Base-by-base conservation (phyloP, 2,888 invertebrate species). In the Patella ulyssiponensis region DNA sequence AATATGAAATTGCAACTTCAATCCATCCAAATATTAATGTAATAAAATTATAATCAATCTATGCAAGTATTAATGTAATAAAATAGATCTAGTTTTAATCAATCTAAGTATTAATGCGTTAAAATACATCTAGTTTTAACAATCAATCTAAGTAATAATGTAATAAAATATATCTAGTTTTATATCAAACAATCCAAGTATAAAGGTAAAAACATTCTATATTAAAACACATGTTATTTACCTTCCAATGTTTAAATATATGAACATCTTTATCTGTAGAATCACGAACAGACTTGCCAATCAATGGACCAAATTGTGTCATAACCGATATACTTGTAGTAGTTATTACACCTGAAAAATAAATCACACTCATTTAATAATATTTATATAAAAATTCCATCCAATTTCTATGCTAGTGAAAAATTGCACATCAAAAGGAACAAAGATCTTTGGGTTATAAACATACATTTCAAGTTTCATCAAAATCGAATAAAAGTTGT, bases 231-330 rank as follows among this genome's bases (percentile, higher is more conserved):
- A 71, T 20, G 20, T 53, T 33, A 33, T 44, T 74, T 75, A 85
- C 84, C 82, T 83, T 84, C 81, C 84, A 85, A 27, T 69, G 75
- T 77, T 73, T 81, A 74, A 82, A 83, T 44, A 75, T 78, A 33
- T 75, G 71, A n/a, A 82, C 83, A 77, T 82, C 76, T 51, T 74
- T 78, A 5, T 81, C 80, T 33, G 81, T 81, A 74, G 82, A 79
- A 75, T 76, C 80, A 71, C 79, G 54, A 53, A 80, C 77, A 73
- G 81, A 79, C 69, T 80, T 81, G 7, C 87, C 88, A 56, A 85
- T 80, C 69, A 88, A 79, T 44, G 89, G 89, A n/a, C 89, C 89
- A 84, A 89, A 87, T 77, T 85, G 84, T 58, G 87, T 88, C 64
- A 84, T 82, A 17, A 80, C 80, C 9, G 78, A 76, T 17, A 89